Evolutionary conservation across 2,888 invertebrate genomes (phyloP), one percentile per base, ranked within the genome.

Genomic region (Autographa pulchrina): DNA sequence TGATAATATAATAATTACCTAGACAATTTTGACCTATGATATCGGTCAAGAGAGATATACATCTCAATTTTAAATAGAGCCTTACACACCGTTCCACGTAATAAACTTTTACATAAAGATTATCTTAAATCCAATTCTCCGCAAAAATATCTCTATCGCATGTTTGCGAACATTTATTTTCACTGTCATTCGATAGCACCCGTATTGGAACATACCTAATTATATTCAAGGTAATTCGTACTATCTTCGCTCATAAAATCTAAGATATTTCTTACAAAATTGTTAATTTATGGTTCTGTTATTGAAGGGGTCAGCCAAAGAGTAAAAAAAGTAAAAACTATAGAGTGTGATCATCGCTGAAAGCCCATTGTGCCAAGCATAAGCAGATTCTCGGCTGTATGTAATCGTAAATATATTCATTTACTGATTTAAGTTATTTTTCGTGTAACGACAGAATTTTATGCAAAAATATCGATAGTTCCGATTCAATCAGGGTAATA

Each of bases 241-340:
- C 70, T 83, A 85, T 81, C 76, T 77, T 52, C 31, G 71, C 75
- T 72, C 77, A 65, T 77, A 75, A 80, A 82, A 78, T 73, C 77
- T 68, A 58, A 72, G 65, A 72, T 48, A 74, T 83, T 78, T 85
- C 79, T 76, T 71, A 78, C 79, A 83, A 86, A 80, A 85, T 86
- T 86, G 84, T 82, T 86, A 88, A 90, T 89, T 89, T 87, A 88
- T 88, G 74, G 75, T 82, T 69, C 69, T 88, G 88, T 89, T 90
- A 87, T 90, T 89, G 81, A 65, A 52, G 72, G 68, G 70, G 73
- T 65, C 63, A 74, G 75, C 25, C 25, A 25, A 25, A 25, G 25
- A 25, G 25, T n/a, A 25, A 25, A 3, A 25, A 25, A 25, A 25
- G 25, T 25, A 25, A 25, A 25, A 25, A 25, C n/a, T 25, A 25